Percentiles rank a stretch among this genome's conserved stretches.
Evolutionary conservation across 2,888 invertebrate species (phyloP).

Genomic region (Mimumesa dahlbomi): DNA sequence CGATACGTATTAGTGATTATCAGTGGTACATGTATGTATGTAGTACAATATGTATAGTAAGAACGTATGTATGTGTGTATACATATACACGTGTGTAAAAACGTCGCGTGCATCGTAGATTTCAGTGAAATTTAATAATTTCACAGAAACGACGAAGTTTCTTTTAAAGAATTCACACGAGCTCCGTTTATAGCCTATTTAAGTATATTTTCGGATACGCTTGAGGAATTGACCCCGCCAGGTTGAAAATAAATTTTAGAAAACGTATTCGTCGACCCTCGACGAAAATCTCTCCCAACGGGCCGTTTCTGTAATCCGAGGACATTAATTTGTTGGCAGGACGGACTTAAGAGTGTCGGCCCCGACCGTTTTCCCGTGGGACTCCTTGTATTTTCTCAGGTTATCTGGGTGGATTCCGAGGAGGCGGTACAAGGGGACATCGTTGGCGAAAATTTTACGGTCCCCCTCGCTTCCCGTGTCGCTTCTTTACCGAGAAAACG

Average conservation of each 20-base stretch:
- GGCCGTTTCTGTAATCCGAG: conserved; percentile 67
- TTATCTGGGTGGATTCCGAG: conserved; percentile 54
- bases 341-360: conserved; percentile 62
- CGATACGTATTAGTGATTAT: too few species aligned
- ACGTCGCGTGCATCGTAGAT: too few species aligned
- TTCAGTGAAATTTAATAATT: too few species aligned
- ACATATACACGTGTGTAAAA: too few species aligned
- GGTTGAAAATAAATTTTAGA: conserved; percentile 62
- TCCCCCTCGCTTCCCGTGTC: conserved; percentile 10
- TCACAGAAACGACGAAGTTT: too few species aligned
- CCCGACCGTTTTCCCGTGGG: conserved; percentile 53
- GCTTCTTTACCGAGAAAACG: neutral
- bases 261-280: conserved; percentile 46
- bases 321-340: conserved; percentile 69
- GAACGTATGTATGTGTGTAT: too few species aligned
- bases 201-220: conserved; percentile 18
- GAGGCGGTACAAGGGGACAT: conserved; percentile 49
- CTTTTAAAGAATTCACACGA: too few species aligned
- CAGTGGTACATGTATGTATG: too few species aligned
- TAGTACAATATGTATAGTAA: too few species aligned
- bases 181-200: too few species aligned
- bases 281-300: conserved; percentile 64
- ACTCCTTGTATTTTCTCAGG: conserved; percentile 69
- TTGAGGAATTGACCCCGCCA: conserved; percentile 9
- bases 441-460: conserved; percentile 63